Evolutionary conservation across 1,140 invertebrate genomes (phyloP).

Genomic region (Hestina assimilis): DNA sequence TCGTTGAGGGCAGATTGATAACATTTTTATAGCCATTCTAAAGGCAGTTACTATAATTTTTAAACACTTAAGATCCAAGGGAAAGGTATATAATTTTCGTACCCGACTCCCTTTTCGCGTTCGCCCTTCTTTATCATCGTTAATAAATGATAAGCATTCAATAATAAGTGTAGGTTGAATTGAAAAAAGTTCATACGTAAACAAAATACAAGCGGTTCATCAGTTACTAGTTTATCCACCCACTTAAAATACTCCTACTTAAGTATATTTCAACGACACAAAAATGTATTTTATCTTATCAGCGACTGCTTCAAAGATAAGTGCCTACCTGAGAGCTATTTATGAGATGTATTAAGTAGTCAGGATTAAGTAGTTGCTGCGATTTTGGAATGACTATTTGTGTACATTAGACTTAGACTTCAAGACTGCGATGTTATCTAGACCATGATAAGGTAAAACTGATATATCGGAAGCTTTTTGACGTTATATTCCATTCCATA

Average conservation of each 20-base stretch:
- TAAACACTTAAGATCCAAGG: no score
- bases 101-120: no score
- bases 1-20: no score
- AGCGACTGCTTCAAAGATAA: conserved; percentile 28
- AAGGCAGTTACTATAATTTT: no score
- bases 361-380: conserved; percentile 37
- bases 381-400: conserved; percentile 37
- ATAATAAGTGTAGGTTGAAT: no score
- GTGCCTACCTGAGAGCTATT: conserved; percentile 33
- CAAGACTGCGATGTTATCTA: conserved; percentile 9
- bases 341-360: conserved; percentile 35
- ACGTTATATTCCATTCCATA: no score
- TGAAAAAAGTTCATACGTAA: neutral
- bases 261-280: conserved; percentile 20
- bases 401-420: conserved; percentile 8
- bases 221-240: neutral
- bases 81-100: no score
- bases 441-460: conserved; percentile 1
- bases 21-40: no score
- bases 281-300: conserved; percentile 38
- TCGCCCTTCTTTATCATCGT: no score
- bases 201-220: neutral
- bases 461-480: neutral
- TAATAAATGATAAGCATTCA: no score
- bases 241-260: conserved; percentile 10